Base-by-base conservation (phyloP, 2,797 vertebrate species). In the Sebastes dallii region DNA sequence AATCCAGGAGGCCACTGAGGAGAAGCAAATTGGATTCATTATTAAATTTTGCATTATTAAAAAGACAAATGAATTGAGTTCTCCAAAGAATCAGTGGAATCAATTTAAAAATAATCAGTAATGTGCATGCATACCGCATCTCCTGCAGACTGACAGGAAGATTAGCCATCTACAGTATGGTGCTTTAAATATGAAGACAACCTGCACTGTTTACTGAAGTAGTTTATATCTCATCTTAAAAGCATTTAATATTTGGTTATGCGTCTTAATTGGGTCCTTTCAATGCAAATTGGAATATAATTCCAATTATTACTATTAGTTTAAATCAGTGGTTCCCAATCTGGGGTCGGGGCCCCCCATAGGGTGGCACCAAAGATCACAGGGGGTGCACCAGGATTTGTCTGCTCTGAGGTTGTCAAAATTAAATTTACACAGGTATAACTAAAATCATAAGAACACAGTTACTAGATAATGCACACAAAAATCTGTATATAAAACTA, bases 31-130 rank as follows among this genome's bases (percentile, higher is more conserved):
- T 96, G 93, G 93, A 97, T 96, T 96, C 89, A 96, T 95, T 96
- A 95, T 95, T 93, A 96, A 95, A 96, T 97, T 95, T 95, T 90
- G 94, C 95, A 94, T 94, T 93, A 95, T 94, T 94, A 95, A 96
- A 96, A 95, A 95, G 94, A 96, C 95, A 97, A 97, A 96, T 95
- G 93, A 94, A 95, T 95, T 95, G 94, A 94, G 88, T 93, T 95
- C 95, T 94, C 94, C 90, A 92, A 95, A 96, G 94, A 96, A 96
- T 95, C 96, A 89, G 93, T 93, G 84, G 81, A 91, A 94, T 95
- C 81, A 87, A 86, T 93, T 91, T 81, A 77, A 84, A 86, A 86
- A 87, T 78, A 68, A 86, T 84, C 65, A 82, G 84, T 86, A 85
- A 61, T 39, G 79, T 61, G 71, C 81, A 62, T 91, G 61, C 79